Base-by-base conservation (phyloP, 1,140 invertebrate genomes). In the Drosophila kurseongensis region DNA sequence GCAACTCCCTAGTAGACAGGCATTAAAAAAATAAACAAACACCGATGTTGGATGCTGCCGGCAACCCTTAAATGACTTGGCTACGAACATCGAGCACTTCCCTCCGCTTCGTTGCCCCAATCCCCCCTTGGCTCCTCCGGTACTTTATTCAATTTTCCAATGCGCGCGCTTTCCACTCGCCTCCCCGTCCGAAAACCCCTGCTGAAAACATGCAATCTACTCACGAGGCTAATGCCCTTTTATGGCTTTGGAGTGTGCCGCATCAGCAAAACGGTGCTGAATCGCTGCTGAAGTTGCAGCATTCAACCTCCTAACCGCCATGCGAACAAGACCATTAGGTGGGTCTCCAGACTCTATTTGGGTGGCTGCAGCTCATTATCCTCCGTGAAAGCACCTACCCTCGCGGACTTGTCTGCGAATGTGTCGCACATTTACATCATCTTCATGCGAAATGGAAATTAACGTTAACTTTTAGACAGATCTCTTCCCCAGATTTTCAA, bases 161-260 rank as follows among this genome's bases (percentile, higher is more conserved):
- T 74, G 76, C 77, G 45, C 72, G 44, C 78, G 42, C 78, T 45
- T 7, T 8, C 38, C 3, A 2, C 16, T 40, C 44, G 18, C 10
- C 18, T n/a, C 8, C 61, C 18, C 10, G n/a, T 16, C 12, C 23
- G 45, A 40, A 62, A 62, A 58, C 14, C 66, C 38, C n/a, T 60
- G 58, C 45, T 65, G 23, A 41, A 45, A 68, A 75, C 67, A 65
- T 59, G 67, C 73, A 68, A 57, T 74, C 63, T 78, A 61, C 68
- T 80, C 77, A 77, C 57, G 68, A 85, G 81, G 81, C 81, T 85
- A 85, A 85, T 85, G 81, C 81, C 81, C 81, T 85, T 85, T 85
- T 85, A 85, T 80, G 81, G 81, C 81, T 85, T 80, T 84, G 54
- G 77, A 85, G 75, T 67, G 80, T 84, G 82, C 77, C 74, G 73